Base-by-base conservation (phyloP, 2,113 vertebrate species). In the Merops nubicus region DNA sequence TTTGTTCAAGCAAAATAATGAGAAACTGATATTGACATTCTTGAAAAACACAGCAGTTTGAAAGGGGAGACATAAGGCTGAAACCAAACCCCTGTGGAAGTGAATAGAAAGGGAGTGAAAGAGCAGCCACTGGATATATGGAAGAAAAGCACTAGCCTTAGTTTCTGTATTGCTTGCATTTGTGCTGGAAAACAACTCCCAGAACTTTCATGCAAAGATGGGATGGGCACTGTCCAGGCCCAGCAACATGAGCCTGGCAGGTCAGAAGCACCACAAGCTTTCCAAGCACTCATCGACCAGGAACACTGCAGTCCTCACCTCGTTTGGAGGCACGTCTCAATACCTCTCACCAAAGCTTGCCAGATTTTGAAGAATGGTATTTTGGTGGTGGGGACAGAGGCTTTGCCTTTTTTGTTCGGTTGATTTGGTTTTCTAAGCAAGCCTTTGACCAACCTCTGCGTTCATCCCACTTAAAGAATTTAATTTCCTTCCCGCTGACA, bases 221-320 rank as follows among this genome's bases (percentile, higher is more conserved):
- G 15, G 54, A 76, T 6, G 6, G 34, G 17, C 21, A 36, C 34
- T 4, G 4, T 18, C 17, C 21, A 36, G 31, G 31, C 17, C 21
- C 60, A 40, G 23, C 70, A 85, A 51, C 3, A 1, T n/a, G 18
- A 85, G 50, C 23, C 36, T 51, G 43, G 34, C 8, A 36, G 16
- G 31, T 68, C 43, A 42, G 43, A 38, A 50, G 34, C 34, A 57
- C 34, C 51, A 25, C 59, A 56, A 42, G 34, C 9, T 56, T 56
- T 56, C 60, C 23, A 40, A 65, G 36, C 42, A n/a, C 0, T 0
- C 29, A 8, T 34, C 9, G 0, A 12, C 50, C 1, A 2, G 36
- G 63, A 60, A 68, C 50, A 20, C 43, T 68, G 16, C 8, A 36
- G 16, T 59, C 20, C 42, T 51, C 1, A 1, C 16, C 31, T 76